These are phyloP conservation scores for Hydrolagus affinis DNA, from an alignment of 2,113 vertebrate genomes.

Conservation along the genomic window DNA sequence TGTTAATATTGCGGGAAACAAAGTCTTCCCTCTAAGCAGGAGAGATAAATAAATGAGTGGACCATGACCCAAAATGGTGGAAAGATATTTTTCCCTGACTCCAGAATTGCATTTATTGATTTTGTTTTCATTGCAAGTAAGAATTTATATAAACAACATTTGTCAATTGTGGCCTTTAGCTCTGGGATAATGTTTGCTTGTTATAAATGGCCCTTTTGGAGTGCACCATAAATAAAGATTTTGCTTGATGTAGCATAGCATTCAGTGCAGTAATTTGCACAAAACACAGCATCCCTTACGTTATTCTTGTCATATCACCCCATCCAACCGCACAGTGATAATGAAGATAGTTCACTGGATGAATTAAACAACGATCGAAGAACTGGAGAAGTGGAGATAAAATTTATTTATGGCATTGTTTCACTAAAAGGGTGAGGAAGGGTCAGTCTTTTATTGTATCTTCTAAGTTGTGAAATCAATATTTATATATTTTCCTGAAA, in stretches of 20 bases:
- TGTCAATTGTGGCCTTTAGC: conserved; percentile 56
- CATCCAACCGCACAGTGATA: conserved; percentile 36
- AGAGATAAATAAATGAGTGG: conserved; percentile 48
- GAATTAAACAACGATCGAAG: conserved; percentile 68
- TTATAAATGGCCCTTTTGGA: conserved; percentile 50
- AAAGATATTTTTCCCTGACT: conserved; percentile 47
- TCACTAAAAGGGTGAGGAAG: conserved; percentile 68
- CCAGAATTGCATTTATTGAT: conserved; percentile 58
- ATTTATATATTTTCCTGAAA: conserved; percentile 66
- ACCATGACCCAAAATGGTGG: conserved; percentile 44
- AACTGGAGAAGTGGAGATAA: conserved; percentile 49
- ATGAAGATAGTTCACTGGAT: conserved; percentile 50
- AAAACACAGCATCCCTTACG: conserved; percentile 39
- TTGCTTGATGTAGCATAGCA: conserved; percentile 36
- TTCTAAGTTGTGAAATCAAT: conserved; percentile 66
- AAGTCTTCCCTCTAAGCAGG: conserved; percentile 39
- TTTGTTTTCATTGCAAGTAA: conserved; percentile 56
- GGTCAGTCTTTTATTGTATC: conserved; percentile 58
- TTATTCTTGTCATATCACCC: conserved; percentile 40
- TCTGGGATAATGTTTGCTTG: conserved; percentile 43
- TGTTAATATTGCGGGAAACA: conserved; percentile 27
- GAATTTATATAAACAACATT: conserved; percentile 53
- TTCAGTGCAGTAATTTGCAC: conserved; percentile 34
- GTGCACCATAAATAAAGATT: conserved; percentile 52
- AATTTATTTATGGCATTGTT: conserved; percentile 61